phyloP scores from a whole-genome alignment of 2,113 vertebrate species.

The Raja brachyura region DNA sequence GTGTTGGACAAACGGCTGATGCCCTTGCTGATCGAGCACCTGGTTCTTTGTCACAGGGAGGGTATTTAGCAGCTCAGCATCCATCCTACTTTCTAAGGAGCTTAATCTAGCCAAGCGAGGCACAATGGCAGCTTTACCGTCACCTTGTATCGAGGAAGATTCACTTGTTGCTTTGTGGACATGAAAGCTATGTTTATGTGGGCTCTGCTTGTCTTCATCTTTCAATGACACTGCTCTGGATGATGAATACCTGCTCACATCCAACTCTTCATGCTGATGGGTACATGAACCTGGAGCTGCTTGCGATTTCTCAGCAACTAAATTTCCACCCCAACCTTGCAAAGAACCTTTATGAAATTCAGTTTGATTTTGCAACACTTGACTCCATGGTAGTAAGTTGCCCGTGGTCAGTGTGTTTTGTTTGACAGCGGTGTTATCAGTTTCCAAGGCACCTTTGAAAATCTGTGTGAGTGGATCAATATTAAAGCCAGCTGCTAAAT shows the following conservation, averaged over 20 bases:
- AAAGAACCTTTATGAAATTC: not conserved
- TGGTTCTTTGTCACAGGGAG: not conserved
- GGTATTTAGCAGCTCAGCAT: not conserved
- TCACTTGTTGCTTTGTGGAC: not conserved
- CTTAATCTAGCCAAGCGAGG: not conserved
- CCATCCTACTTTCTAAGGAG: not conserved
- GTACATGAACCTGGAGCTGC: not conserved
- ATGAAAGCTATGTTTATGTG: not conserved
- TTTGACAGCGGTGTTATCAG: not conserved
- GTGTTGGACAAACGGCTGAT: not conserved
- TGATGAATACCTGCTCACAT: not conserved
- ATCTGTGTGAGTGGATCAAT: not conserved
- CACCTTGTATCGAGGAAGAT: not conserved
- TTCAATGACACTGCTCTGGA: not conserved
- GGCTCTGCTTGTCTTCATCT: not conserved
- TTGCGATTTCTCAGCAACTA: not conserved
- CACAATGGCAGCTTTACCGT: not conserved
- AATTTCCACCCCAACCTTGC: not conserved
- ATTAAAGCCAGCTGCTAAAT: not conserved
- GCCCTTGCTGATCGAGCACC: not conserved
- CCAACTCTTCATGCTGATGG: not conserved
- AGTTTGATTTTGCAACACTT: conserved; percentile 1
- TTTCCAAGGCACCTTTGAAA: not conserved
- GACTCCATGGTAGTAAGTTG: not conserved
- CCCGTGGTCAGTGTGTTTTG: not conserved